A percentile compares a stretch with the other conserved stretches of the same genome.
Evolutionary conservation across 2,888 invertebrate genomes (phyloP).

Genomic region (Synergus itoensis): DNA sequence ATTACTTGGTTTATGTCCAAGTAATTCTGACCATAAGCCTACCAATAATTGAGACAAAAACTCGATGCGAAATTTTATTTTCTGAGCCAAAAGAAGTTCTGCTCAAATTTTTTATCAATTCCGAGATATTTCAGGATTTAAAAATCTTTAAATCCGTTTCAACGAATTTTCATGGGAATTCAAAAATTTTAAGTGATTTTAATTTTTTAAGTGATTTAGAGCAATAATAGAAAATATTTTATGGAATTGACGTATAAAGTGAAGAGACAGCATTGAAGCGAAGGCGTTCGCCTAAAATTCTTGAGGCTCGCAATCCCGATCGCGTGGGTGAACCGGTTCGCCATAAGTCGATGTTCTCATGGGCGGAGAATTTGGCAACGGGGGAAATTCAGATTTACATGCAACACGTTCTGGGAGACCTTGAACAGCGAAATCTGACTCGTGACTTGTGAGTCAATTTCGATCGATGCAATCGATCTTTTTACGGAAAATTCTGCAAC

Average conservation of each 20-base stretch:
- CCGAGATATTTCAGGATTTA: no score
- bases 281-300: not conserved
- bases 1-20: no score
- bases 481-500: not conserved
- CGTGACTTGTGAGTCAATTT: not conserved
- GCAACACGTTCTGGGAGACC: not conserved
- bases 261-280: not conserved
- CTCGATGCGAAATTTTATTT: no score
- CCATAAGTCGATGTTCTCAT: not conserved
- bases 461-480: not conserved
- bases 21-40: no score
- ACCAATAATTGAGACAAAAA: no score
- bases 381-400: not conserved
- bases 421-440: not conserved
- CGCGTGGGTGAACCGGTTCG: conserved; percentile 24
- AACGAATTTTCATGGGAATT: no score
- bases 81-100: no score
- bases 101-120: no score
- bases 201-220: no score
- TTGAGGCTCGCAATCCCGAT: not conserved
- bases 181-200: no score
- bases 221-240: no score
- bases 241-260: not conserved
- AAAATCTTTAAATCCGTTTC: no score
- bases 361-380: conserved; percentile 11